Evolutionary conservation across 2,888 invertebrate genomes (phyloP).

Genomic region (Amorpha juglandis): DNA sequence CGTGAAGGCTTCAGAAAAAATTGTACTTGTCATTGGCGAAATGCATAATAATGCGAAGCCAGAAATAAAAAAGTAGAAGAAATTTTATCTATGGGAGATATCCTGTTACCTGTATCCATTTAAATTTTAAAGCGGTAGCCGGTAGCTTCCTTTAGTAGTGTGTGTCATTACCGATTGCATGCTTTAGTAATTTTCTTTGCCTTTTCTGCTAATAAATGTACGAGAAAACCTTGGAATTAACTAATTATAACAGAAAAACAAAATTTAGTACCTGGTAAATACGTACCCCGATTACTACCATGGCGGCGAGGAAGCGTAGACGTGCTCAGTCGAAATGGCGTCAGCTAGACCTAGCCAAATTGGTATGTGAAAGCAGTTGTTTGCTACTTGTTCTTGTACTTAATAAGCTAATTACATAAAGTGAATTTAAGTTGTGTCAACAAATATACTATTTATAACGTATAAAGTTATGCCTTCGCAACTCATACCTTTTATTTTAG

Average conservation of each 20-base stretch:
- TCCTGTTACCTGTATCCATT: too few relatives aligned
- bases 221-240: neutral
- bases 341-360: constrained; percentile 95
- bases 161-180: constrained; percentile 30
- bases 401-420: neutral
- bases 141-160: too few relatives aligned
- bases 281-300: constrained; percentile 31
- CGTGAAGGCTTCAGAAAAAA: too few relatives aligned
- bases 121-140: too few relatives aligned
- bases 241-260: neutral
- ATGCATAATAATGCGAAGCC: too few relatives aligned
- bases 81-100: too few relatives aligned
- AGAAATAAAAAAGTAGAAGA: too few relatives aligned
- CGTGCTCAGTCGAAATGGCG: constrained; percentile 91
- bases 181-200: constrained; percentile 17
- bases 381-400: neutral
- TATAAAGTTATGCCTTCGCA: too few relatives aligned
- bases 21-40: too few relatives aligned
- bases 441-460: too few relatives aligned
- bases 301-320: constrained; percentile 78
- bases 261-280: neutral
- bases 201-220: neutral
- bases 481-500: too few relatives aligned
- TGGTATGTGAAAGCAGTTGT: constrained; percentile 86
- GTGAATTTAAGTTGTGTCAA: neutral